Conservation (phyloP, 2,888 invertebrate species). For the Yponomeuta sedellus region DNA sequence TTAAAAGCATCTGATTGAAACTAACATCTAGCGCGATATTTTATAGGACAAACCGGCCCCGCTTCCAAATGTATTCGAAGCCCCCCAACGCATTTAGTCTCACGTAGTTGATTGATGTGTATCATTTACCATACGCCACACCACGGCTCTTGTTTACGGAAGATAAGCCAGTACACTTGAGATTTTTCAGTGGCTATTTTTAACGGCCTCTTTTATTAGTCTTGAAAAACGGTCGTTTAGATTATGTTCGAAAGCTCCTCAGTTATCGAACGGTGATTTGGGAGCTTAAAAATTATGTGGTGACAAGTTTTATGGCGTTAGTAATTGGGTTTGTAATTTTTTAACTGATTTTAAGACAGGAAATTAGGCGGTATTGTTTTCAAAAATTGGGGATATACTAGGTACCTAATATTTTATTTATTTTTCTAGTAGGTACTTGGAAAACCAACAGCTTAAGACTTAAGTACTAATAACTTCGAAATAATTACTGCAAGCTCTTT, state of each 20-base stretch:
- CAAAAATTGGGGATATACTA: no score
- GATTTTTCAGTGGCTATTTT: slow-evolving; percentile 71
- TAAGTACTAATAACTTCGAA: no score
- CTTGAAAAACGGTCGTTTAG: slow-evolving; percentile 73
- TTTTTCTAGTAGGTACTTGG: no score
- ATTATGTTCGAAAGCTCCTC: slow-evolving; percentile 55
- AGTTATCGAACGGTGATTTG: slow-evolving; percentile 37
- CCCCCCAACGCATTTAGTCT: slow-evolving; percentile 44
- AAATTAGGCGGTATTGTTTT: background rate
- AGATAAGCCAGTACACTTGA: slow-evolving; percentile 59
- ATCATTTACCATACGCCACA: slow-evolving; percentile 49
- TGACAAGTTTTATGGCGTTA: slow-evolving; percentile 19
- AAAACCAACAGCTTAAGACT: no score
- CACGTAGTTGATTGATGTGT: slow-evolving; percentile 54
- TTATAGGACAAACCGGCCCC: background rate
- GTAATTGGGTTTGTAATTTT: background rate
- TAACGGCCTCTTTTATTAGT: slow-evolving; percentile 72
- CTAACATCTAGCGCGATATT: background rate
- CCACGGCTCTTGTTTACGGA: slow-evolving; percentile 56
- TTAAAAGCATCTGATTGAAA: background rate
- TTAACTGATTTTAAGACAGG: background rate
- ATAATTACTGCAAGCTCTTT: no score
- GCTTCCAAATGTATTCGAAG: slow-evolving; percentile 16
- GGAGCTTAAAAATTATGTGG: slow-evolving; percentile 57
- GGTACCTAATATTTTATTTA: no score